phyloP scores from a whole-genome alignment of 2,113 vertebrate species.

The Paracanthobrama guichenoti region DNA sequence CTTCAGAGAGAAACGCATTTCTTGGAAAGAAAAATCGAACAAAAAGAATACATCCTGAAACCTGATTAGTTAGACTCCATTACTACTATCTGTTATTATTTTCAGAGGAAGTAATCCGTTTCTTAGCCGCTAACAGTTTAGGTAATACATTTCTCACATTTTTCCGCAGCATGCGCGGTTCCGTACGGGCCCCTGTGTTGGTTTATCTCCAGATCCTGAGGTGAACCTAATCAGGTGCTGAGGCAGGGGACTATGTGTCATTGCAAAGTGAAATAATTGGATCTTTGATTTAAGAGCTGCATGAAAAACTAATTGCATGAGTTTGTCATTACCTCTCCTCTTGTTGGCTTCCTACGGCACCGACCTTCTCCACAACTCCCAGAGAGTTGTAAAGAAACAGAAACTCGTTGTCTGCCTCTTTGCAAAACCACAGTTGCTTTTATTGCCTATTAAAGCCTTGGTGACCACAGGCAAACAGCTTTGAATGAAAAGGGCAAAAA shows the following conservation, averaged over 20 bases:
- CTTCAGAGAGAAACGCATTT: not conserved
- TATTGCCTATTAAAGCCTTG: slow-evolving; percentile 9
- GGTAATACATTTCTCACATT: slow-evolving; percentile 1
- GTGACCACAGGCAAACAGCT: slow-evolving; percentile 1
- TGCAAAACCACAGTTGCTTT: not conserved
- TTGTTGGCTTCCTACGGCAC: not conserved
- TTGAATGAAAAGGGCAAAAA: slow-evolving; percentile 36
- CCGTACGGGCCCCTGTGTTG: not conserved
- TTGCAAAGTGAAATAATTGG: slow-evolving; percentile 23
- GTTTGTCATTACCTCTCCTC: slow-evolving; percentile 4
- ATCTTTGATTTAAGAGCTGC: slow-evolving; percentile 33
- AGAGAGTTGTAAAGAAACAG: not conserved
- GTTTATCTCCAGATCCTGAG: slow-evolving; percentile 34
- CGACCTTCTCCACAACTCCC: not conserved
- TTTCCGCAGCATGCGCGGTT: not conserved
- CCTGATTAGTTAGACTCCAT: not conserved
- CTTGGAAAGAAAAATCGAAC: not conserved
- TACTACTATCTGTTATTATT: slow-evolving; percentile 2
- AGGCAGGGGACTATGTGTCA: slow-evolving; percentile 25
- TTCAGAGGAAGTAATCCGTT: not conserved
- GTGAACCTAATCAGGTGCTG: slow-evolving; percentile 24
- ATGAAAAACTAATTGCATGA: slow-evolving; percentile 12
- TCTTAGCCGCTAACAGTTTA: not conserved
- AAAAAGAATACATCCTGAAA: not conserved
- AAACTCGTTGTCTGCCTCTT: not conserved